Conservation (phyloP, 2,888 invertebrate species). For the Protophormia terraenovae region DNA sequence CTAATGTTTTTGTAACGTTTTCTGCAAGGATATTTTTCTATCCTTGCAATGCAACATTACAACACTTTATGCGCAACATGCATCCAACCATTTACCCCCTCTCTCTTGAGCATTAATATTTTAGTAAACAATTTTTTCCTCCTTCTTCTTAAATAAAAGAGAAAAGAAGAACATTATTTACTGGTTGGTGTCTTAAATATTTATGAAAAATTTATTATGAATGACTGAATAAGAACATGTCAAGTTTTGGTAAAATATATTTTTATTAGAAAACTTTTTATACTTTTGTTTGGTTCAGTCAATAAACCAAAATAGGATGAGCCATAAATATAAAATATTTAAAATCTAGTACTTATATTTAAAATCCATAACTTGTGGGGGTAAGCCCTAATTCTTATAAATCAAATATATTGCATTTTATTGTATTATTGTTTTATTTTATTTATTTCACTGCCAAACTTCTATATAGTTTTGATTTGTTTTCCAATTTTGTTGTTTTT, state of each 20-base stretch:
- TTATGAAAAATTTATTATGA: conserved; percentile 18
- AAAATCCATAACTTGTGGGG: not conserved
- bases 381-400: not conserved
- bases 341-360: not conserved
- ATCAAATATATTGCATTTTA: not conserved
- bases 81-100: not conserved
- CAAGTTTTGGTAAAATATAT: not conserved
- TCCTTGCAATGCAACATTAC: not conserved
- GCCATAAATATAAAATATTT: not conserved
- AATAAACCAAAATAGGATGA: not conserved
- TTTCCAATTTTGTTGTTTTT: not conserved
- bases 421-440: not conserved
- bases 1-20: not conserved
- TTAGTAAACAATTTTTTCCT: not conserved
- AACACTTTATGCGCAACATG: not conserved
- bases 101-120: not conserved
- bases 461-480: not conserved
- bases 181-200: not conserved
- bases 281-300: not conserved
- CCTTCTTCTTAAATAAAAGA: not conserved
- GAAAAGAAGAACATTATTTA: not conserved
- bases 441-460: not conserved
- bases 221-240: conserved; percentile 6
- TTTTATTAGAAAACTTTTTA: not conserved
- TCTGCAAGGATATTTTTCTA: not conserved